A percentile compares a stretch with the other conserved stretches of the same genome.
phyloP scores from a whole-genome alignment of 2,113 vertebrate genomes.

The Limnothrissa miodon region DNA sequence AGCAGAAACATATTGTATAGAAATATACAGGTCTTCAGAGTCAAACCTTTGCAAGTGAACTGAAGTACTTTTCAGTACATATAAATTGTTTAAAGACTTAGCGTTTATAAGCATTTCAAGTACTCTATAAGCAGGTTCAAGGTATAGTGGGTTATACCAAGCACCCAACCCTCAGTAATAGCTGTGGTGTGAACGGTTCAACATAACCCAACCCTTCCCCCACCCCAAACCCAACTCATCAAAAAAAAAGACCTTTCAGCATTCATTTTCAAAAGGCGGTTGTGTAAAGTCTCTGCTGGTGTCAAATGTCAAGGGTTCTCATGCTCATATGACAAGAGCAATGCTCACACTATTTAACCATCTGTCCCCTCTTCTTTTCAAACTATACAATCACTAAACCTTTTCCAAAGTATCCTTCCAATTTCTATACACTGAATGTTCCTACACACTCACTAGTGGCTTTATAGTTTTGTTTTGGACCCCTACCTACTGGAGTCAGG shows the following conservation, averaged over 20 bases:
- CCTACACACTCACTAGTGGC: neutral
- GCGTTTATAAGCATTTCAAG: neutral
- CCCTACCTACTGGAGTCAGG: neutral
- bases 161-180: neutral
- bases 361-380: neutral
- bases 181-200: neutral
- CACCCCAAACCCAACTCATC: neutral
- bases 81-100: too few relatives aligned
- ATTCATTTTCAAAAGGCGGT: neutral
- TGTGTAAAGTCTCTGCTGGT: neutral
- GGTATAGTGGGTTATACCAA: neutral
- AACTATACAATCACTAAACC: neutral
- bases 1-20: too few relatives aligned
- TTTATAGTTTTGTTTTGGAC: neutral
- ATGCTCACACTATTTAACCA: neutral
- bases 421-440: neutral
- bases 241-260: neutral
- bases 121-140: neutral
- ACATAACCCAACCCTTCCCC: neutral
- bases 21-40: too few relatives aligned
- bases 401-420: neutral
- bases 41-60: too few relatives aligned
- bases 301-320: neutral
- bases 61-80: too few relatives aligned
- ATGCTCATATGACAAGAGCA: neutral